A percentile compares a stretch with the other conserved stretches of the same genome.
Evolutionary conservation across 2,888 invertebrate species (phyloP).

Genomic region (Uropetala carovei): DNA sequence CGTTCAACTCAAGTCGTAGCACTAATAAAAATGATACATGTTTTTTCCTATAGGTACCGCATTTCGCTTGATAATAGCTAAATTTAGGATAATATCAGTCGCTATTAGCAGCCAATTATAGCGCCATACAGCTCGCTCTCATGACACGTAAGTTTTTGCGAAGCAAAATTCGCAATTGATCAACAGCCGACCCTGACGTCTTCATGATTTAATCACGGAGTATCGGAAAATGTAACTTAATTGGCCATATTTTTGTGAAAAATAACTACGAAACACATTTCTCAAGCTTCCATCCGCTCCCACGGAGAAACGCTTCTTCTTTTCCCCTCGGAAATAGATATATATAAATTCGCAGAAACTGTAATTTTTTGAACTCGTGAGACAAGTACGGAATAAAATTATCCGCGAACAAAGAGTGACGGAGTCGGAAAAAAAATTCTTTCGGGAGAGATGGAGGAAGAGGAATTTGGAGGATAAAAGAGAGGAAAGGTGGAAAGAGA

Average conservation of each 20-base stretch:
- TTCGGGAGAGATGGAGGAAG: background rate
- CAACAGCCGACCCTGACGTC: no score
- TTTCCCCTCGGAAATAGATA: background rate
- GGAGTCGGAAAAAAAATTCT: background rate
- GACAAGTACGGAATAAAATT: background rate
- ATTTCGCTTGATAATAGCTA: no score
- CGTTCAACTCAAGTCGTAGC: no score
- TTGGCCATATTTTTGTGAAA: background rate
- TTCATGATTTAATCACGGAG: background rate
- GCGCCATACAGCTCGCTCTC: no score
- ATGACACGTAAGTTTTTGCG: no score
- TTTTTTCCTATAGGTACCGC: no score
- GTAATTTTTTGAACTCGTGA: slow-evolving; percentile 19
- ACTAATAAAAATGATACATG: no score
- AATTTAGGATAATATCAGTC: no score
- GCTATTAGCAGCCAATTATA: no score
- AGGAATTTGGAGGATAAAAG: background rate
- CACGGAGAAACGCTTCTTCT: background rate
- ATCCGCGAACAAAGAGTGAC: slow-evolving; percentile 8
- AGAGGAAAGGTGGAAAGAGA: background rate
- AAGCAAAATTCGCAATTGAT: no score
- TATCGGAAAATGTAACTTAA: background rate
- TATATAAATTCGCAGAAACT: slow-evolving; percentile 29
- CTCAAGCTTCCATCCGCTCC: background rate
- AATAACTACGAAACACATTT: background rate